Evolutionary conservation across 2,113 vertebrate genomes (phyloP).

Genomic region (Myiopsitta monachus): DNA sequence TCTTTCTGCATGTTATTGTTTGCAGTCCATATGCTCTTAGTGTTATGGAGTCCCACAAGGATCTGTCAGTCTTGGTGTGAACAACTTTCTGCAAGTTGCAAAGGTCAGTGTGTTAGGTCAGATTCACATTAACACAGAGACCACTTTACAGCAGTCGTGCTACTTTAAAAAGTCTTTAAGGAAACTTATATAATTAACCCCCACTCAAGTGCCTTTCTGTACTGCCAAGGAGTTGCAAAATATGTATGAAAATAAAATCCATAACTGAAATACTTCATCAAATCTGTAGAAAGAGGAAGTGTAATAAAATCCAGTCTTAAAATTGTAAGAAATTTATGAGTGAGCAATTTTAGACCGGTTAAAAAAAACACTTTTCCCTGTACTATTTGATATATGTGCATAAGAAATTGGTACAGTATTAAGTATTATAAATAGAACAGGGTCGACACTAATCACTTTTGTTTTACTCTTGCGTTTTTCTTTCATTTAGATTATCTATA

Average conservation of each 20-base stretch:
- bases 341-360: not conserved
- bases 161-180: not conserved
- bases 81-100: not conserved
- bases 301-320: not conserved
- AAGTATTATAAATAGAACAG: not conserved
- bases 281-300: not conserved
- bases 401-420: not conserved
- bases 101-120: not conserved
- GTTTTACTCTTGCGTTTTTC: not conserved
- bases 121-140: not conserved
- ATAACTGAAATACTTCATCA: not conserved
- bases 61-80: not conserved
- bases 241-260: not conserved
- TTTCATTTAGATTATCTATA: conserved; percentile 20
- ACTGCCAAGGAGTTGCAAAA: not conserved
- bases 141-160: fast-evolving
- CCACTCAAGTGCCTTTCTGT: not conserved
- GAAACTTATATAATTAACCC: not conserved
- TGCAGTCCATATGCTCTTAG: not conserved
- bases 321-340: not conserved
- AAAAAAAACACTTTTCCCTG: not conserved
- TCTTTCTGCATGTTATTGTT: not conserved
- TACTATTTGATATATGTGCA: not conserved
- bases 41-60: not conserved
- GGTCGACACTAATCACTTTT: not conserved